These are phyloP conservation scores for Pterobdella sp. DNA, from an alignment of 2,888 invertebrate genomes.

Conservation along the genomic window DNA sequence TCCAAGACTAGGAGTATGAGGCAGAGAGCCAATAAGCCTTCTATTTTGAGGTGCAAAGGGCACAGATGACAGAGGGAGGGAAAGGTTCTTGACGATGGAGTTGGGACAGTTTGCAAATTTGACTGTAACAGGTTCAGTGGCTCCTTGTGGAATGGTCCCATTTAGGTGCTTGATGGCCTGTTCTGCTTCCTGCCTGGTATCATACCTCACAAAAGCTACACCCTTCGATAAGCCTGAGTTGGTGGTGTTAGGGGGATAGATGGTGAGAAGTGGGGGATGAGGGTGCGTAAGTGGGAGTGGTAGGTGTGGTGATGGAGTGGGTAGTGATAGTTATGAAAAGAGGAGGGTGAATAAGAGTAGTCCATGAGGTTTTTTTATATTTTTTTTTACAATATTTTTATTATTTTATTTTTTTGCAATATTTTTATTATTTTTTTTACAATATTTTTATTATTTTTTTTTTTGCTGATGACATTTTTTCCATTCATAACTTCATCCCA, in stretches of 20 bases:
- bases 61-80: conserved; percentile 13
- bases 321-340: no score
- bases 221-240: conserved; percentile 73
- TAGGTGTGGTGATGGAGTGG: no score
- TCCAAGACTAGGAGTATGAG: conserved; percentile 19
- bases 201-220: conserved; percentile 85
- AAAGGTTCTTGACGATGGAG: conserved; percentile 17
- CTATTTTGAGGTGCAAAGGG: conserved; percentile 8
- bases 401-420: background rate
- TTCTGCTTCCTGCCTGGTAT: conserved; percentile 80
- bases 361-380: no score
- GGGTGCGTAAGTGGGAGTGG: no score
- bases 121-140: conserved; percentile 81
- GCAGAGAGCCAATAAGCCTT: conserved; percentile 21
- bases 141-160: conserved; percentile 76
- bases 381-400: no score
- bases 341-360: no score
- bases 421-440: background rate
- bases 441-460: background rate
- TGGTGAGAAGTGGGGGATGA: no score
- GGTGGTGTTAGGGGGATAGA: background rate
- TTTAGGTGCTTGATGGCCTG: conserved; percentile 81
- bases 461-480: no score
- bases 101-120: conserved; percentile 84
- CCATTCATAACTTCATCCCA: no score